Conservation (phyloP, 2,888 invertebrate species). For the Thecophora atra region DNA sequence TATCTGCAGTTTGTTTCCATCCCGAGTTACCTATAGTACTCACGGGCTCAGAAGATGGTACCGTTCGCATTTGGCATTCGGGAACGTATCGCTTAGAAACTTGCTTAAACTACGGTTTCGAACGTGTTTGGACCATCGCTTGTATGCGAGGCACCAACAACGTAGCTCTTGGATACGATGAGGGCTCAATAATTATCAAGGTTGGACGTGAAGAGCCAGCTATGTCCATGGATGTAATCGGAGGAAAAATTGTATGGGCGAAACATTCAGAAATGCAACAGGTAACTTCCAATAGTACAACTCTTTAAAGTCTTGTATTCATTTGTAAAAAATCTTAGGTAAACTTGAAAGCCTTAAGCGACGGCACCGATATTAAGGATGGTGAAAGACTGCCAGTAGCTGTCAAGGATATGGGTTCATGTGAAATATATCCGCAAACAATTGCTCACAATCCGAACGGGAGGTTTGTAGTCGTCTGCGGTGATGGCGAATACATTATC, state of each 20-base stretch:
- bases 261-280: constrained; percentile 98
- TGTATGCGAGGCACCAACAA: constrained; percentile 94
- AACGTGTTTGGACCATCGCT: constrained; percentile 96
- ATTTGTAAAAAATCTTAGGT: constrained; percentile 53
- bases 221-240: constrained; percentile 97
- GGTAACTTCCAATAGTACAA: constrained; percentile 45
- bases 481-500: constrained; percentile 99
- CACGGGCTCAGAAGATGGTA: constrained; percentile 98
- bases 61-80: constrained; percentile 97
- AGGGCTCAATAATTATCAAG: constrained; percentile 66
- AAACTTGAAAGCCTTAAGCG: constrained; percentile 60
- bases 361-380: constrained; percentile 80
- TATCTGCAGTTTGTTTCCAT: constrained; percentile 95
- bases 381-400: constrained; percentile 93
- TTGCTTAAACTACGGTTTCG: constrained; percentile 96
- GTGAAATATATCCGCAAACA: constrained; percentile 98
- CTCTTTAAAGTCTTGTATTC: too few species aligned
- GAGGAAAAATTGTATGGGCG: constrained; percentile 99
- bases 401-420: constrained; percentile 98
- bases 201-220: constrained; percentile 97
- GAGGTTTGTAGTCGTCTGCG: constrained; percentile 91
- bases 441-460: constrained; percentile 99
- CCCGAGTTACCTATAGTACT: constrained; percentile 96
- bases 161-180: constrained; percentile 85
- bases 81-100: constrained; percentile 97